Evolutionary conservation across 2,113 vertebrate genomes (phyloP), one percentile per base, ranked within the genome.

Genomic region (Triplophysa siluroides): DNA sequence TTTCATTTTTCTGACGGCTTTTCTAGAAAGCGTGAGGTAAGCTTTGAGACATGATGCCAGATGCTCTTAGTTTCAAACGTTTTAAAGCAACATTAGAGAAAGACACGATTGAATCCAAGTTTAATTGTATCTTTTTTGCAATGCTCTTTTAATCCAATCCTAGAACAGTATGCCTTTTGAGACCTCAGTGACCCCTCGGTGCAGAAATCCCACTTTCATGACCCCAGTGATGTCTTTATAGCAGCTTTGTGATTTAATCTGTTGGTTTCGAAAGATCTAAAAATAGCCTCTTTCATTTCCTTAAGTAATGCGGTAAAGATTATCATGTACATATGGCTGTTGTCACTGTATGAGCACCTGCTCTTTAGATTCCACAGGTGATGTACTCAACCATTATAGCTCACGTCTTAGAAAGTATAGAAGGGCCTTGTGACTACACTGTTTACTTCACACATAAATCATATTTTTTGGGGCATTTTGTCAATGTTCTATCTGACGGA

Each of bases 211-310:
- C 10, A 72, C 54, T 19, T 58, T 8, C 12, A 8, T 21, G 52
- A 21, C 52, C 50, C 54, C 5, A 12, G 33, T 54, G 16, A 45
- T 9, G 26, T 21, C 14, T 29, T 43, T 69, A 29, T 9, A 58
- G 4, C 18, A 72, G 68, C 47, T 29, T 52, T 29, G 23, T 52
- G 23, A 52, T n/a, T 70, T 19, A 69, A 72, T 75, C 29, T 9
- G 21, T 69, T 61, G 33, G 41, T 76, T 65, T 33, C 29, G 19
- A 26, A 61, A 19, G n/a, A 56, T 9, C 63, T 75, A 78, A 76
- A 74, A 83, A 76, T 43, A 80, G 41, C 54, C 12, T 23, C 58
- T 33, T 71, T 84, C 29, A 84, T 84, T 81, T 84, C 66, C 67
- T 81, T 64, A 75, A 66, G 60, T 54, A 62, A 75, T 54, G 29